phyloP scores from a whole-genome alignment of 2,888 invertebrate species.

The Itoplectis maculator region DNA sequence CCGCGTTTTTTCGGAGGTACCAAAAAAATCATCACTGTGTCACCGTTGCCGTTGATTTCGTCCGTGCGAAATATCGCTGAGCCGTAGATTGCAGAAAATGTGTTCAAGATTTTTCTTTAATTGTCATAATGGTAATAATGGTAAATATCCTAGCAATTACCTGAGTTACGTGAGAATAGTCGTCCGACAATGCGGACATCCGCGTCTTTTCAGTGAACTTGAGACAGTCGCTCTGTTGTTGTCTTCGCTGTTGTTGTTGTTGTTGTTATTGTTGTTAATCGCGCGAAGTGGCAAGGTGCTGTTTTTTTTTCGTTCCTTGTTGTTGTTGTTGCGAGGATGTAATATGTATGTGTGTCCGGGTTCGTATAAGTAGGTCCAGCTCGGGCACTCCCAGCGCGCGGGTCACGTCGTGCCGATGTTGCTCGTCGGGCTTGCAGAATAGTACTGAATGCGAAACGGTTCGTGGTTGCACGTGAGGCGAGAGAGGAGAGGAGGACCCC shows the following conservation, averaged over 20 bases:
- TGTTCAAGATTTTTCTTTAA: too few relatives aligned
- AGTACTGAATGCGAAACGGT: conserved; percentile 55
- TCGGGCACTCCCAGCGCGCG: conserved; percentile 48
- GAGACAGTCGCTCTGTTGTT: background rate
- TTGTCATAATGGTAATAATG: background rate
- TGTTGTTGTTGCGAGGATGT: background rate
- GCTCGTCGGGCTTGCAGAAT: conserved; percentile 59
- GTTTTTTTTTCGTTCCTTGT: background rate
- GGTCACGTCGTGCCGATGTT: conserved; percentile 52
- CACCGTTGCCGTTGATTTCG: too few relatives aligned
- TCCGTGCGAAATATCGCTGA: too few relatives aligned
- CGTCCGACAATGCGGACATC: conserved; percentile 57
- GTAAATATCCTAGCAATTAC: conserved; percentile 14
- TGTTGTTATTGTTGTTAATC: background rate
- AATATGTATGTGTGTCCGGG: background rate
- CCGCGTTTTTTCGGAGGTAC: too few relatives aligned
- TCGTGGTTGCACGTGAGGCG: conserved; percentile 66
- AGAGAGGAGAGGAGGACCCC: conserved; percentile 45
- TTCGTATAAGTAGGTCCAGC: background rate
- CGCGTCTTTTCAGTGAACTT: conserved; percentile 36
- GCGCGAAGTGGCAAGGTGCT: too few relatives aligned
- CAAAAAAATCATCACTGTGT: too few relatives aligned
- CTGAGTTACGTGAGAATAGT: conserved; percentile 52
- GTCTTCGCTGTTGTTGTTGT: conserved; percentile 11
- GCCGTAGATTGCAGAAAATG: too few relatives aligned